Evolutionary conservation across 53 echinoderm and acorn worm genomes (phyloP), one percentile per base, ranked within the genome.

Genomic region (Henricia sp.): DNA sequence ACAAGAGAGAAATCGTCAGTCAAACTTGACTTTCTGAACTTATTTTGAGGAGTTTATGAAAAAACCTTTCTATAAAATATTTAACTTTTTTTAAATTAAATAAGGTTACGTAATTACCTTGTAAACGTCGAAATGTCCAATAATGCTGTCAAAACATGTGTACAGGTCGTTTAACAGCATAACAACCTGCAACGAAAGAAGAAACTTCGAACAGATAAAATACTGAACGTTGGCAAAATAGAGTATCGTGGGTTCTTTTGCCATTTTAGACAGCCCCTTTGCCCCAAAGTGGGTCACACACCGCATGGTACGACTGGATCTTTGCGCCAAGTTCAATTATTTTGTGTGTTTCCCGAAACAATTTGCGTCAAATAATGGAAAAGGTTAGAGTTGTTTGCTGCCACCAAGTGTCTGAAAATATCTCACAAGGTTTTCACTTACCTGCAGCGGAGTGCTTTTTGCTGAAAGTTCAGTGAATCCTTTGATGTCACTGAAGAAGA

Each of bases 401-500:
- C 13, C 44, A 13, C 6, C 6, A 9, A 13, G 13, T 44, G 13
- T 44, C 44, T 54, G 55, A 54, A 54, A 4, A 54, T 10, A 54
- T 54, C 55, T 16, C 3, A 19, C 4, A 4, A 54, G 21, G 4
- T 54, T 20, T 4, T 16, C 21, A 33, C 34, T 1, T 71, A 95
- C 95, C 95, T 95, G 89, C 72, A 95, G 39, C 0, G 95, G 95
- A 21, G 89, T 91, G 48, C 95, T 95, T 37, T 84, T 42, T 2
- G 95, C 85, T 2, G 95, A 95, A 41, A 91, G 71, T 28, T 86
- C 68, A 24, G 94, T 94, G 63, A 94, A 94, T 5, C 94, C 91
- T 0, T 89, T 91, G 39, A 95, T 91, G 40, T 95, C 91, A 56
- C 91, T 91, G 90, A 95, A 95, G 75, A 91, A 95, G 23, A 95